A percentile compares a stretch with the other conserved stretches of the same genome.
phyloP scores from a whole-genome alignment of 2,797 vertebrate species.

The Cryptoblepharus egeriae region DNA sequence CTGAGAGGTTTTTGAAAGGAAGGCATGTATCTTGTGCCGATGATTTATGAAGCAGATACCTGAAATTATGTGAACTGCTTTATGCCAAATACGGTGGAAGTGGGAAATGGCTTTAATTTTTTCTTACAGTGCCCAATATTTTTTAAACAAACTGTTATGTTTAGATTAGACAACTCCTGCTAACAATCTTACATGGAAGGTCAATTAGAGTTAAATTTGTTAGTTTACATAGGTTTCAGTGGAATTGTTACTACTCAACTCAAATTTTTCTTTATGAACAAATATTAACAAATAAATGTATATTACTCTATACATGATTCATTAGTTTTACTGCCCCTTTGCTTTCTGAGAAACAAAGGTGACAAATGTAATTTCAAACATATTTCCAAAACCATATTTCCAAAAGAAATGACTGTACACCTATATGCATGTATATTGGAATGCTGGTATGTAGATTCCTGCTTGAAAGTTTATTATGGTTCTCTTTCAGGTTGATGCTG shows the following conservation, averaged over 20 bases:
- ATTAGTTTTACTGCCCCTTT: background rate
- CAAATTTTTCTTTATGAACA: background rate
- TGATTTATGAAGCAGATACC: slow-evolving; percentile 27
- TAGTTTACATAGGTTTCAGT: background rate
- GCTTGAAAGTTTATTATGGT: slow-evolving; percentile 26
- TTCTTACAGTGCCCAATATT: background rate
- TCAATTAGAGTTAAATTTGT: background rate
- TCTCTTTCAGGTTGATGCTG: slow-evolving; percentile 88
- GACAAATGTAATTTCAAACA: rapidly evolving
- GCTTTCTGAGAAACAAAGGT: background rate
- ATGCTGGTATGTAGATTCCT: background rate
- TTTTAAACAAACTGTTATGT: background rate
- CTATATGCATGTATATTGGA: rapidly evolving
- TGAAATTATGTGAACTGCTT: slow-evolving; percentile 18
- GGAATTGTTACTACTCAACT: background rate
- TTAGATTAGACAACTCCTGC: background rate
- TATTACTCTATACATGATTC: background rate
- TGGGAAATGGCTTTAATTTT: slow-evolving; percentile 3
- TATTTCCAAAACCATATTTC: background rate
- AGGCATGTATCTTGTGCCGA: background rate
- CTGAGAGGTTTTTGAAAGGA: background rate
- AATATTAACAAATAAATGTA: background rate
- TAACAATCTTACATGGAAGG: background rate
- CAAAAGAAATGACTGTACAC: rapidly evolving
- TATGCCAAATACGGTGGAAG: background rate